Conservation (phyloP, 1,140 invertebrate genomes). For the Drosophila ogumai region DNA sequence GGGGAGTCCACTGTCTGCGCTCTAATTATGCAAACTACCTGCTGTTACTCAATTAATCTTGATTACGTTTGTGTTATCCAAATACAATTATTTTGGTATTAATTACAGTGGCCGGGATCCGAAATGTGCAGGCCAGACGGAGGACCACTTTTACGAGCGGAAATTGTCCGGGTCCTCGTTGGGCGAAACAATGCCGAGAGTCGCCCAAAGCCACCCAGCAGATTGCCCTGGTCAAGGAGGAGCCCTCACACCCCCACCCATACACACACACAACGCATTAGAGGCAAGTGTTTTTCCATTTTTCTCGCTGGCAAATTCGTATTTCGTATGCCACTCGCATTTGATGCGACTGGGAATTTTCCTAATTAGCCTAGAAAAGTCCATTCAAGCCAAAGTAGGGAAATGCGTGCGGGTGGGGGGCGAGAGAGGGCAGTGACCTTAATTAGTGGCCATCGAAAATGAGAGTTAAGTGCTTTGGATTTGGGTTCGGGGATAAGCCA, state of each 20-base stretch:
- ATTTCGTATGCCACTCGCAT: conserved; percentile 34
- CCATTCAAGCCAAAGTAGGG: conserved; percentile 1
- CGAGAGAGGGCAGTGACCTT: conserved; percentile 19
- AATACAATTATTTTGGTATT: conserved; percentile 84
- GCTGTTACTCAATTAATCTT: conserved; percentile 84
- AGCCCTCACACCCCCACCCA: not conserved
- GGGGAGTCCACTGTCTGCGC: conserved; percentile 34
- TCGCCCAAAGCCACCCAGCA: conserved; percentile 3
- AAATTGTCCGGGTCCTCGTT: conserved; percentile 42
- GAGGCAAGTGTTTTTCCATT: conserved; percentile 27
- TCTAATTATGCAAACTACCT: conserved; percentile 83
- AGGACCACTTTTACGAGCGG: conserved; percentile 49
- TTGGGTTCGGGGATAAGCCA: conserved; percentile 10
- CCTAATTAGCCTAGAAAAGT: conserved; percentile 42
- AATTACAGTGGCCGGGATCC: conserved; percentile 69
- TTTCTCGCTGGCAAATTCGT: conserved; percentile 9
- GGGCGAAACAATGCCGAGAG: conserved; percentile 15
- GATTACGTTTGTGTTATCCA: conserved; percentile 83
- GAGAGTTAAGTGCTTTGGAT: conserved; percentile 37
- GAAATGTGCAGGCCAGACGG: conserved; percentile 14
- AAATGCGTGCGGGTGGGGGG: conserved; percentile 10
- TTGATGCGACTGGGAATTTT: conserved; percentile 21
- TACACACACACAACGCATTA: conserved; percentile 14
- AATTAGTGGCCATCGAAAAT: conserved; percentile 40
- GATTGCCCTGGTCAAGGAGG: conserved; percentile 6